These are phyloP conservation scores for Adineta ricciae DNA, from an alignment of 2,888 invertebrate species.

Conservation along the genomic window DNA sequence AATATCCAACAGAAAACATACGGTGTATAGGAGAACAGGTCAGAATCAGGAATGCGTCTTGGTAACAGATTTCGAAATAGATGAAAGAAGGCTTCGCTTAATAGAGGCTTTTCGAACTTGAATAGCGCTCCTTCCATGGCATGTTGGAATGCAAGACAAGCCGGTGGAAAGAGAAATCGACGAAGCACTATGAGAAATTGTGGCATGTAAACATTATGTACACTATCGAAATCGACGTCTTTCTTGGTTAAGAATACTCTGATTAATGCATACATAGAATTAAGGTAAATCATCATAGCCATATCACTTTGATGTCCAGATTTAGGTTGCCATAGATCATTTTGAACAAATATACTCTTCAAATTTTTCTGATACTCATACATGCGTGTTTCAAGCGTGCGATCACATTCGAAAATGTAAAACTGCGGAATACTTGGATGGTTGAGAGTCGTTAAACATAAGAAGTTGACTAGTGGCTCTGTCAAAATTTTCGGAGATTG, in stretches of 20 bases:
- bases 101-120: neutral
- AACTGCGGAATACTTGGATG: neutral
- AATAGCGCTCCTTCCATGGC: neutral
- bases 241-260: neutral
- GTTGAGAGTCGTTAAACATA: neutral
- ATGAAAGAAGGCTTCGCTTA: neutral
- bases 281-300: neutral
- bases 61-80: neutral
- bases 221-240: neutral
- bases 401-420: neutral
- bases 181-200: neutral
- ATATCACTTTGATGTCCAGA: neutral
- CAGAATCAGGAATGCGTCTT: neutral
- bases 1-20: slow-evolving; percentile 1
- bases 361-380: neutral
- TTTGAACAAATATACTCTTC: neutral
- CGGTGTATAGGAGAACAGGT: neutral
- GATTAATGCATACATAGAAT: neutral
- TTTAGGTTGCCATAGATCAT: neutral
- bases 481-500: neutral
- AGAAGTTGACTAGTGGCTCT: neutral
- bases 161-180: neutral
- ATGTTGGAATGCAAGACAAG: neutral
- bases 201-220: neutral
- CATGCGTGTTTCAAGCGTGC: neutral